A percentile compares a stretch with the other conserved stretches of the same genome.
Conservation (phyloP, 2,888 invertebrate species). For the Dynastes grantii region DNA sequence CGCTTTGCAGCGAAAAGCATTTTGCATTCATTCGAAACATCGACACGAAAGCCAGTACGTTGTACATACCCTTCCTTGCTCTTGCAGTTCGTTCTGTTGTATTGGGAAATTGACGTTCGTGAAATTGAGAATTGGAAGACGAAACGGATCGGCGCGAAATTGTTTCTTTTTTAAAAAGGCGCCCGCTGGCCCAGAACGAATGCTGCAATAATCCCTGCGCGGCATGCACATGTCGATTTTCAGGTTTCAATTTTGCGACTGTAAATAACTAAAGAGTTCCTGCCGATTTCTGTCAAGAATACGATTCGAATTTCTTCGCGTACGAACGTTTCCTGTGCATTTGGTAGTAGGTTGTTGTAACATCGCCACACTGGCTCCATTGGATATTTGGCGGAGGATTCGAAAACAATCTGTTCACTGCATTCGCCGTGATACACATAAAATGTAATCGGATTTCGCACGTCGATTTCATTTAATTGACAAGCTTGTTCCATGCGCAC, state of each 20-base stretch:
- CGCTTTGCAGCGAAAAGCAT: not conserved
- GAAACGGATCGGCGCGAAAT: slow-evolving; percentile 6
- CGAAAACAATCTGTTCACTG: slow-evolving; percentile 16
- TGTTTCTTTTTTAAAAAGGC: slow-evolving; percentile 9
- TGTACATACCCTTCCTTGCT: not conserved
- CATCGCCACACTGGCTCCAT: no score
- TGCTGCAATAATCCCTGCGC: slow-evolving; percentile 14
- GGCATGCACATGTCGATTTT: slow-evolving; percentile 22
- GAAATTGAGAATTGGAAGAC: slow-evolving; percentile 21
- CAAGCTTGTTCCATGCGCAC: not conserved
- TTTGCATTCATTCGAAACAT: not conserved
- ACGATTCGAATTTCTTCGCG: slow-evolving; percentile 21
- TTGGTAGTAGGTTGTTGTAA: not conserved
- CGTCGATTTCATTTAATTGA: slow-evolving; percentile 10
- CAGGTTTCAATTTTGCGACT: slow-evolving; percentile 34
- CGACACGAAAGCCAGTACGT: not conserved
- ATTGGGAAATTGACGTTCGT: slow-evolving; percentile 24
- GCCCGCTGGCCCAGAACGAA: not conserved
- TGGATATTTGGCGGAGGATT: not conserved
- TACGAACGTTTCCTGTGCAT: not conserved
- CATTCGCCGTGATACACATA: not conserved
- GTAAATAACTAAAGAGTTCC: slow-evolving; percentile 32
- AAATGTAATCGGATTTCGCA: not conserved
- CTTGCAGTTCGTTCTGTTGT: not conserved
- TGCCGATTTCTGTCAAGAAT: slow-evolving; percentile 3